Evolutionary conservation across 1,140 invertebrate species (phyloP).

Genomic region (Aricia agestis): DNA sequence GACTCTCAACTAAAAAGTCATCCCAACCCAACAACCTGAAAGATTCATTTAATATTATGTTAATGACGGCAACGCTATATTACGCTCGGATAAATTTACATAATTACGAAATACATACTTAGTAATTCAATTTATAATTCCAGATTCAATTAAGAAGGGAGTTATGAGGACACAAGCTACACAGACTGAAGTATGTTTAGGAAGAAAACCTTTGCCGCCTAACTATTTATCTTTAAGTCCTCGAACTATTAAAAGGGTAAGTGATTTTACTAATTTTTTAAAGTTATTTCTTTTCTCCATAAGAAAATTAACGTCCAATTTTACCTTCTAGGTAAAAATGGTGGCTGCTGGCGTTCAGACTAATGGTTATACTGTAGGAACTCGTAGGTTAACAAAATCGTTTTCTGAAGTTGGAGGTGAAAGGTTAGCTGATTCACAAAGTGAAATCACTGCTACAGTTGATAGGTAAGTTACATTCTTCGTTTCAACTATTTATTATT

Average conservation of each 20-base stretch:
- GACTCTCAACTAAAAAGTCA: too few relatives aligned
- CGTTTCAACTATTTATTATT: too few relatives aligned
- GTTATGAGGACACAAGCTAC: slow-evolving; percentile 95
- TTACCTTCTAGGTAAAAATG: slow-evolving; percentile 82
- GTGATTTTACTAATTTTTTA: slow-evolving; percentile 26
- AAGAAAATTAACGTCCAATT: neutral
- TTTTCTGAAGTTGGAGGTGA: slow-evolving; percentile 85
- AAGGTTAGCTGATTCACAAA: slow-evolving; percentile 57
- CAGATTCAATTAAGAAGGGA: slow-evolving; percentile 88
- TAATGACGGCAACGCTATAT: too few relatives aligned
- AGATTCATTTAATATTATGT: too few relatives aligned
- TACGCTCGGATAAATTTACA: too few relatives aligned
- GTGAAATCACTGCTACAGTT: slow-evolving; percentile 48
- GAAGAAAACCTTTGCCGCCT: slow-evolving; percentile 82
- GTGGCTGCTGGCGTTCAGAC: slow-evolving; percentile 93
- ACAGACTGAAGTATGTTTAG: slow-evolving; percentile 87
- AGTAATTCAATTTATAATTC: slow-evolving; percentile 23
- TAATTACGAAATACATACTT: neutral
- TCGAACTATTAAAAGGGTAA: slow-evolving; percentile 80
- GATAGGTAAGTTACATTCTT: slow-evolving; percentile 47
- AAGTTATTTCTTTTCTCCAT: neutral
- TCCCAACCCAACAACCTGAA: too few relatives aligned
- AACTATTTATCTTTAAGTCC: slow-evolving; percentile 88
- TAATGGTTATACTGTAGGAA: slow-evolving; percentile 82
- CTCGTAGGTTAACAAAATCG: slow-evolving; percentile 87